Evolutionary conservation across 2,113 vertebrate species (phyloP).

Genomic region (Aegypius monachus): DNA sequence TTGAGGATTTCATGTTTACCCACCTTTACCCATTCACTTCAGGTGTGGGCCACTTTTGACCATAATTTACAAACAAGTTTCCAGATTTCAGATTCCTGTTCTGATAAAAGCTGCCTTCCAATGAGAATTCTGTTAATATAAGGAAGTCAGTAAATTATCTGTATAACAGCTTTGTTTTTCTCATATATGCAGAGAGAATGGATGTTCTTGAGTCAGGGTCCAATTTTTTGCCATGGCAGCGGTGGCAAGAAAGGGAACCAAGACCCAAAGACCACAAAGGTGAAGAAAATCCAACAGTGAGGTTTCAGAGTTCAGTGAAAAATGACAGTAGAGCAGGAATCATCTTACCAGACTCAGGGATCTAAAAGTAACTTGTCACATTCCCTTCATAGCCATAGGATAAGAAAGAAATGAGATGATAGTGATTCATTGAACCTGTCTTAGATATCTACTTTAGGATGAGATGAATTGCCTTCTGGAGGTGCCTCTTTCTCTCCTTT

Average conservation of each 20-base stretch:
- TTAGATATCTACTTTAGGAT: not conserved
- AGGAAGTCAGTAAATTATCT: not conserved
- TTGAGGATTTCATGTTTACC: not conserved
- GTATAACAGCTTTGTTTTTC: not conserved
- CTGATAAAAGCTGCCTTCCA: not conserved
- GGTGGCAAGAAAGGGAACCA: not conserved
- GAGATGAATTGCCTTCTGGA: not conserved
- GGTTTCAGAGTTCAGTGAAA: not conserved
- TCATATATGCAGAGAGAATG: not conserved
- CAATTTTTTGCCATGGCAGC: not conserved
- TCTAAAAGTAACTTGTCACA: not conserved
- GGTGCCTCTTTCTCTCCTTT: not conserved
- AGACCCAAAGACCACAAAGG: not conserved
- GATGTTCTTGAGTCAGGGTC: not conserved
- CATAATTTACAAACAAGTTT: not conserved
- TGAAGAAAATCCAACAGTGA: not conserved
- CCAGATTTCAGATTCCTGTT: not conserved
- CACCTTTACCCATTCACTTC: not conserved
- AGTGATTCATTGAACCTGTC: conserved; percentile 4
- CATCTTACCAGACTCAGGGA: not conserved
- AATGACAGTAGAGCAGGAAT: not conserved
- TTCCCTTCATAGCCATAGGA: not conserved
- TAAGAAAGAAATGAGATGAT: not conserved
- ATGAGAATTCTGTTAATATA: not conserved
- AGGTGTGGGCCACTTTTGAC: not conserved